These are phyloP conservation scores for Aphis craccivora DNA, from an alignment of 1,140 invertebrate genomes.

Conservation along the genomic window DNA sequence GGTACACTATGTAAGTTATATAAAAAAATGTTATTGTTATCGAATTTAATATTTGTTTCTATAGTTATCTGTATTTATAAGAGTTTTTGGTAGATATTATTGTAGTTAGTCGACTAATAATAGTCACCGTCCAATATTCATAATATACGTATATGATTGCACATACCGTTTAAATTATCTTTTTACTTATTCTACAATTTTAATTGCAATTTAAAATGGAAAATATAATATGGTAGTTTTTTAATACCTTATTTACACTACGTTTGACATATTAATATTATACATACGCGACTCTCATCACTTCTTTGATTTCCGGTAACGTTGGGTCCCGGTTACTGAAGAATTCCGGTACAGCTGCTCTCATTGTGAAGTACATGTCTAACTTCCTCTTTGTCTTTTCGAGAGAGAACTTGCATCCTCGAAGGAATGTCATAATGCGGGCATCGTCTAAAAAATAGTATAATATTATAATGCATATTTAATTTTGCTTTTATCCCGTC, in stretches of 20 bases:
- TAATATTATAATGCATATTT: not conserved
- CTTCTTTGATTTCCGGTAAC: conserved; percentile 74
- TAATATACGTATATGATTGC: not conserved
- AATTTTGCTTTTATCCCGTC: not conserved
- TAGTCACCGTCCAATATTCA: not conserved
- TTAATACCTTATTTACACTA: not conserved
- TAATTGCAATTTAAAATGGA: not conserved
- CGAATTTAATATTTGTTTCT: not conserved
- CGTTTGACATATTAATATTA: not conserved
- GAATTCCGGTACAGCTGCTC: conserved; percentile 82
- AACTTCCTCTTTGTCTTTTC: conserved; percentile 83
- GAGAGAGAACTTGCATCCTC: conserved; percentile 83
- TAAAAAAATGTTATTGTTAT: not conserved
- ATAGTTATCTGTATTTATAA: not conserved
- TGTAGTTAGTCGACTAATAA: not conserved
- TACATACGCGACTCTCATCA: conserved; percentile 76
- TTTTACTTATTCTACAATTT: not conserved
- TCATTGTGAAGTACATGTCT: conserved; percentile 85
- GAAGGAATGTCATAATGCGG: conserved; percentile 77
- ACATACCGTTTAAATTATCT: not conserved
- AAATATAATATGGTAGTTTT: not conserved
- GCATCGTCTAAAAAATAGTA: conserved; percentile 70
- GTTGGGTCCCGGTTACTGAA: conserved; percentile 79
- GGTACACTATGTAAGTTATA: not conserved
- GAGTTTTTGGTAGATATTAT: not conserved